Evolutionary conservation across 2,113 vertebrate genomes (phyloP).

Genomic region (Anser brachyrhynchus): DNA sequence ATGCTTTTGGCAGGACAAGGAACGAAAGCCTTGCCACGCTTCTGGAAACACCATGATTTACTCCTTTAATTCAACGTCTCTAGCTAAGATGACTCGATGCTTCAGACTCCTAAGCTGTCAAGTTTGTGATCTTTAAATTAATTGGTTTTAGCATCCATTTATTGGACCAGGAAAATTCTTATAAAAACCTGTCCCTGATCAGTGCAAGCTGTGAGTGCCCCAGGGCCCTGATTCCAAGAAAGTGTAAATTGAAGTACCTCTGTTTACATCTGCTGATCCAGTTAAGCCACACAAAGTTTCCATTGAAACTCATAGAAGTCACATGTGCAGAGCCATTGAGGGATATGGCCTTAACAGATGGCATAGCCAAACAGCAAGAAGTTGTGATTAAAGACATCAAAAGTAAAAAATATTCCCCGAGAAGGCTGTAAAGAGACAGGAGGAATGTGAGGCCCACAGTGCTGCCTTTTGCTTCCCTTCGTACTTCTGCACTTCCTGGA

Average conservation of each 20-base stretch:
- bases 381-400: slow-evolving; percentile 16
- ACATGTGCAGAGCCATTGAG: not conserved
- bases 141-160: not conserved
- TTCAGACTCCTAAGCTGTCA: not conserved
- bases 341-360: slow-evolving; percentile 9
- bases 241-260: not conserved
- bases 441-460: slow-evolving; percentile 25
- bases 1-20: not conserved
- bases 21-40: not conserved
- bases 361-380: not conserved
- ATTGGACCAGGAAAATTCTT: not conserved
- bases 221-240: not conserved
- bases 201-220: not conserved
- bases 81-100: not conserved
- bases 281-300: not conserved
- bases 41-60: not conserved
- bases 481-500: slow-evolving; percentile 25
- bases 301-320: not conserved
- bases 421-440: slow-evolving; percentile 34
- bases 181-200: not conserved
- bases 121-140: not conserved
- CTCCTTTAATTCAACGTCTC: not conserved
- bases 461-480: slow-evolving; percentile 45
- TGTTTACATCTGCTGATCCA: not conserved
- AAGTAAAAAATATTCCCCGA: slow-evolving; percentile 11